Base-by-base conservation (phyloP, 2,888 invertebrate species). In the Willowsia nigromaculata region DNA sequence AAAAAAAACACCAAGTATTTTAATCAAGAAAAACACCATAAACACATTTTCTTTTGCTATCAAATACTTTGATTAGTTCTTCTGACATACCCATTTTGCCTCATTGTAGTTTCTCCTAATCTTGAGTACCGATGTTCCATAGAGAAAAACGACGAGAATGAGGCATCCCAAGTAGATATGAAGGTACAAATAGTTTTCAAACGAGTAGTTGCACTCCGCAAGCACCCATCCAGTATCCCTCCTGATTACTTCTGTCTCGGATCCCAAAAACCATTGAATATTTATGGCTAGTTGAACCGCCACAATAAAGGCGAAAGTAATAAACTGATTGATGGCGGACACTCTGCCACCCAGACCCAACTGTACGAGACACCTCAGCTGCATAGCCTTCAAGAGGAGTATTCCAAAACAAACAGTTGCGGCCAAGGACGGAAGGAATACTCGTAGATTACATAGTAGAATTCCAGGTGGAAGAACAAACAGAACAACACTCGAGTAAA, bases 331-430 rank as follows among this genome's bases (percentile, higher is more conserved):
- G 68, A 93, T 89, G 65, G 93, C 93, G 6, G 93, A 93, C 3
- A 93, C 93, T 68, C 93, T 91, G 27, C 94, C 94, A 22, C 94
- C 94, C 3, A 94, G 92, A 3, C 94, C 94, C 11, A 94, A 91
- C 0, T 93, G 92, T 11, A 93, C 93, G 22, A 94, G 92, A n/a
- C 93, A 93, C 50, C 94, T 90, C 18, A 94, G 91, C 71, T 94
- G 94, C 94, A 94, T 94, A 11, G 93, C 93, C 92, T 94, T 94
- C 62, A 94, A 92, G 0, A 94, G 92, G 22, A 94, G 93, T 18
- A 94, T 93, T 5, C 93, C 93, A 91, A 93, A 94, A 90, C 93
- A 93, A 30, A 94, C 92, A 6, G 93, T 93, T 37, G 93, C 91
- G 15, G 94, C 93, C 18, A 93, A 84, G n/a, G 93, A 93, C 15